A percentile compares a stretch with the other conserved stretches of the same genome.
These are phyloP conservation scores for Turnix velox DNA, from an alignment of 2,113 vertebrate species.

Conservation along the genomic window DNA sequence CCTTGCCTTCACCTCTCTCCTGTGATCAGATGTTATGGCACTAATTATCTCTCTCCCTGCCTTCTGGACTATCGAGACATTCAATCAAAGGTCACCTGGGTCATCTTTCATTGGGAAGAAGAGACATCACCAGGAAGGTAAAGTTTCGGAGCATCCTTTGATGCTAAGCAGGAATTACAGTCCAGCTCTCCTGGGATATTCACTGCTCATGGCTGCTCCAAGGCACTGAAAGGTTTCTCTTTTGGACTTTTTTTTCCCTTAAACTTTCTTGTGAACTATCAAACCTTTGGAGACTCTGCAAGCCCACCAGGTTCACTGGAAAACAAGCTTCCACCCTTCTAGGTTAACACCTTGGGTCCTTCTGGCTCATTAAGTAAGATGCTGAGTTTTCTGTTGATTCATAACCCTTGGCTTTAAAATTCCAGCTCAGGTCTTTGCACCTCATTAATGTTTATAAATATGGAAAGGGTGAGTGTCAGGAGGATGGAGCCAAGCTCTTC, in stretches of 20 bases:
- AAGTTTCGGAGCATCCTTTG: constrained; percentile 58
- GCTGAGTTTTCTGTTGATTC: neutral
- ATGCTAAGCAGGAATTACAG: constrained; percentile 56
- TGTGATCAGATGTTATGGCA: constrained; percentile 54
- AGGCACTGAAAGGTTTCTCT: neutral
- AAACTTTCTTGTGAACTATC: neutral
- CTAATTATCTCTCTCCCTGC: constrained; percentile 56
- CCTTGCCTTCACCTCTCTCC: constrained; percentile 59
- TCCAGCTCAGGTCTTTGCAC: neutral
- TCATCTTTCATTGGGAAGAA: constrained; percentile 58
- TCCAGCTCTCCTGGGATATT: neutral
- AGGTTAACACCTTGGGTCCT: neutral
- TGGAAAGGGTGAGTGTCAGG: too few relatives aligned
- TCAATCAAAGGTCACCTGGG: constrained; percentile 58
- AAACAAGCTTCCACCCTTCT: neutral
- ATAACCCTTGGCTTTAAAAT: neutral
- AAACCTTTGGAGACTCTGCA: neutral
- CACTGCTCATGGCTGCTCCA: neutral
- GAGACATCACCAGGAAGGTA: constrained; percentile 53
- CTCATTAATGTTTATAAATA: too few relatives aligned
- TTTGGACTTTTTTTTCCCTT: neutral
- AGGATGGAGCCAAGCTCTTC: too few relatives aligned
- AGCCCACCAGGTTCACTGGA: neutral
- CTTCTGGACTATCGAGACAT: constrained; percentile 50
- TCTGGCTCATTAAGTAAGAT: neutral